phyloP scores from a whole-genome alignment of 2,888 invertebrate species.

The Amiota communis region DNA sequence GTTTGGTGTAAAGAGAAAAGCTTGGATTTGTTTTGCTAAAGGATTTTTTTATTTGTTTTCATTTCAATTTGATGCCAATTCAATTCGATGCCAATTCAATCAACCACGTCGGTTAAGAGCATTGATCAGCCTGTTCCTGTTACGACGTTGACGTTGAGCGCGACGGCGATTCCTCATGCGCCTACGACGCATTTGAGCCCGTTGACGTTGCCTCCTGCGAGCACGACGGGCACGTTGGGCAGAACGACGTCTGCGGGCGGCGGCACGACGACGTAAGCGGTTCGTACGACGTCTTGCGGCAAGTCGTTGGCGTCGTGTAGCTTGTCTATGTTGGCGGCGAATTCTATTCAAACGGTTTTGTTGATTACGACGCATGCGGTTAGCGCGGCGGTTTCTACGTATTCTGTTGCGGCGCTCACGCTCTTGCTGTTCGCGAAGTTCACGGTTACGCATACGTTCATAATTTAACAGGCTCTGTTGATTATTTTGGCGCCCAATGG shows the following conservation, averaged over 20 bases:
- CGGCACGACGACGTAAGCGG: not conserved
- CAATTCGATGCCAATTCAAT: conserved; percentile 19
- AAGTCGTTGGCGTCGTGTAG: not conserved
- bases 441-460: not conserved
- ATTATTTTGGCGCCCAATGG: not conserved
- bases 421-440: not conserved
- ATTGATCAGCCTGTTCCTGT: conserved; percentile 29
- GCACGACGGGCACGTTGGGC: not conserved
- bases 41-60: not conserved
- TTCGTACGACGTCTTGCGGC: not conserved
- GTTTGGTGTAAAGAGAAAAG: not conserved
- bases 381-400: not conserved
- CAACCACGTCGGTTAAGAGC: conserved; percentile 33
- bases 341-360: not conserved
- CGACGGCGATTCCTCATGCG: conserved; percentile 12
- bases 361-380: not conserved
- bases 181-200: not conserved
- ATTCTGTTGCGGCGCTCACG: not conserved
- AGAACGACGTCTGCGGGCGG: not conserved
- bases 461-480: not conserved
- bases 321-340: not conserved
- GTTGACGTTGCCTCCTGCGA: not conserved
- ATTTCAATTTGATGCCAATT: not conserved
- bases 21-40: not conserved
- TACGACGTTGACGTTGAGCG: not conserved